Conservation (phyloP, 2,888 invertebrate species). For the Caradrina kadenii region DNA sequence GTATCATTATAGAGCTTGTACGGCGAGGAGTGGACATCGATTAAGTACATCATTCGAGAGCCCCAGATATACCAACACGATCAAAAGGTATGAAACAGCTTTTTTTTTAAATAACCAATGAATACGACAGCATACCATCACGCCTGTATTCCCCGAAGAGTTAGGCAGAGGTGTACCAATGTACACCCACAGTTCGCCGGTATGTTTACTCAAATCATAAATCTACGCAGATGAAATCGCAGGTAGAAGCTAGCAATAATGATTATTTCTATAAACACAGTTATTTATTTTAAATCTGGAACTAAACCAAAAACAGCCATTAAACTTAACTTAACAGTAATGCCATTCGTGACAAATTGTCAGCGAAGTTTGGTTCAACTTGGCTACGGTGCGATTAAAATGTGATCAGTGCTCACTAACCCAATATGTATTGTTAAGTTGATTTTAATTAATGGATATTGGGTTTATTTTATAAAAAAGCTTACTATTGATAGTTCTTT, state of each 20-base stretch:
- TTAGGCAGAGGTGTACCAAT: too few species aligned
- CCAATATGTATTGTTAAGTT: constrained; percentile 43
- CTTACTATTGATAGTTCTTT: not conserved
- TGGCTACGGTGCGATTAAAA: constrained; percentile 57
- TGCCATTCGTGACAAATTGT: constrained; percentile 56
- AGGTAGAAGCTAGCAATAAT: too few species aligned
- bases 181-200: too few species aligned
- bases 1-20: not conserved
- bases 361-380: constrained; percentile 54
- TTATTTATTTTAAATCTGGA: constrained; percentile 12
- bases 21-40: too few species aligned
- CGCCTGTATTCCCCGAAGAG: too few species aligned
- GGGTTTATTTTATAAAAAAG: not conserved
- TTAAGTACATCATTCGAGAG: too few species aligned
- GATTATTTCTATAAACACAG: constrained; percentile 2
- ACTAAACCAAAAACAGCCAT: constrained; percentile 50
- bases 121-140: too few species aligned
- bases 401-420: constrained; percentile 55
- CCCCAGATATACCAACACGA: too few species aligned
- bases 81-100: too few species aligned
- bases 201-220: too few species aligned
- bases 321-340: constrained; percentile 58
- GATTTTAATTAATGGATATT: constrained; percentile 39
- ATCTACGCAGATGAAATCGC: too few species aligned
- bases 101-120: too few species aligned